Percentiles rank a stretch among this genome's conserved stretches.
Conservation (phyloP, 2,797 vertebrate species). For the Threskiornis aethiopicus region DNA sequence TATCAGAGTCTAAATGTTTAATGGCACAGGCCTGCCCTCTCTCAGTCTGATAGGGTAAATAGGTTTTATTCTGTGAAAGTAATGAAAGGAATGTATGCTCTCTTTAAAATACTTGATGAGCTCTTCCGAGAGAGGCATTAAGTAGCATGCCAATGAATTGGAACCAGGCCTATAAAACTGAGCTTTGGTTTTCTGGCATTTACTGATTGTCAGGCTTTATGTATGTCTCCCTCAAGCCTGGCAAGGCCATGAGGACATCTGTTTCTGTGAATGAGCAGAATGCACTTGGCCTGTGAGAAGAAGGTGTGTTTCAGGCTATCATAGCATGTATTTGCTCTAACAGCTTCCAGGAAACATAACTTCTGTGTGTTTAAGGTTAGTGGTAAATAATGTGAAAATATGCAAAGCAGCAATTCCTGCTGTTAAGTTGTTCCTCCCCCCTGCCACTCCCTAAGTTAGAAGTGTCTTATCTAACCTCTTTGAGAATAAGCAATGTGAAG, state of each 20-base stretch:
- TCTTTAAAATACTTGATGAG: neutral
- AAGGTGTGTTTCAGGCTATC: neutral
- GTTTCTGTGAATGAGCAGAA: neutral
- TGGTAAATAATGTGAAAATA: neutral
- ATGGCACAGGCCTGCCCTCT: neutral
- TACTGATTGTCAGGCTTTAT: neutral
- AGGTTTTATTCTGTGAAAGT: neutral
- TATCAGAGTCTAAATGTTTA: neutral
- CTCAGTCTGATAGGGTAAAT: neutral
- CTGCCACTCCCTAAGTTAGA: neutral
- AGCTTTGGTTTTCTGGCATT: neutral
- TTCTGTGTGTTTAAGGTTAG: neutral
- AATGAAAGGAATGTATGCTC: neutral
- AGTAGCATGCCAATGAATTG: neutral
- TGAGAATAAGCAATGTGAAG: neutral
- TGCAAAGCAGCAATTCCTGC: neutral
- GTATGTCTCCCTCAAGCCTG: neutral
- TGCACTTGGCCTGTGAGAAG: neutral
- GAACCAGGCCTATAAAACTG: neutral
- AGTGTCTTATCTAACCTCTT: neutral
- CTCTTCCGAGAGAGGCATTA: neutral
- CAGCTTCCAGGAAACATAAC: neutral
- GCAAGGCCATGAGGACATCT: neutral
- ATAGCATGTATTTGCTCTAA: neutral
- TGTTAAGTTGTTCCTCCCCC: neutral